A percentile compares a stretch with the other conserved stretches of the same genome.
Conservation (phyloP, 2,113 vertebrate genomes). For the Thalassoma bifasciatum region DNA sequence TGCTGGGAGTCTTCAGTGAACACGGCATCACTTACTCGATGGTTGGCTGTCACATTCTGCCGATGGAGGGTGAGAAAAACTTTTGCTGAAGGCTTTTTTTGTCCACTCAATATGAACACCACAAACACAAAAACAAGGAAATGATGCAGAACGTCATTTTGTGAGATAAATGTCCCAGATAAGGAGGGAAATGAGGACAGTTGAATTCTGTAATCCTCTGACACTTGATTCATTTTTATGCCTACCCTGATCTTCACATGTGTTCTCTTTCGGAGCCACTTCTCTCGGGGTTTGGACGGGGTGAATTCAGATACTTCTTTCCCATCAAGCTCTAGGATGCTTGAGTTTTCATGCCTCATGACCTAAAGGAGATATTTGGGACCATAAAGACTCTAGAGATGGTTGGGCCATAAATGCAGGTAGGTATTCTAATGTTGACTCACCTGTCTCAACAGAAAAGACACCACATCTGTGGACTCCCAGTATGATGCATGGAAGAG, state of each 20-base stretch:
- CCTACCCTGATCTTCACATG: conserved; percentile 94
- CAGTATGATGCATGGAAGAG: conserved; percentile 98
- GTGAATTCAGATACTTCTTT: conserved; percentile 96
- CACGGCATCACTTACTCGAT: conserved; percentile 92
- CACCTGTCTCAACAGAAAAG: conserved; percentile 90
- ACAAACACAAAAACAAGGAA: too few relatives aligned
- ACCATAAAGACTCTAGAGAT: neutral
- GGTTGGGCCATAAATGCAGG: neutral
- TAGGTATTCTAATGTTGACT: conserved; percentile 4
- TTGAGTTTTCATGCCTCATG: conserved; percentile 93
- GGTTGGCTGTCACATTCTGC: conserved; percentile 97
- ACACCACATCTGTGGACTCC: conserved; percentile 96
- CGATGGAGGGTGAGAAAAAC: neutral
- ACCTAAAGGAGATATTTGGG: conserved; percentile 80
- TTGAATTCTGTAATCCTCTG: neutral
- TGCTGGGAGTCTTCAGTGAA: conserved; percentile 92
- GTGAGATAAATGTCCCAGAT: neutral
- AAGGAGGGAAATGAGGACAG: neutral
- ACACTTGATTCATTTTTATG: neutral
- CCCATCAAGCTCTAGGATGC: conserved; percentile 93
- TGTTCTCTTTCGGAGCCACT: conserved; percentile 95
- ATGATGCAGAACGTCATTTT: too few relatives aligned
- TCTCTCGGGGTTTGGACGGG: conserved; percentile 93
- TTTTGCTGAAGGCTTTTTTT: neutral
- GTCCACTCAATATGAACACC: neutral